Percentiles rank a stretch among this genome's conserved stretches.
phyloP scores from a whole-genome alignment of 2,888 invertebrate species.

The Diogma glabrata region DNA sequence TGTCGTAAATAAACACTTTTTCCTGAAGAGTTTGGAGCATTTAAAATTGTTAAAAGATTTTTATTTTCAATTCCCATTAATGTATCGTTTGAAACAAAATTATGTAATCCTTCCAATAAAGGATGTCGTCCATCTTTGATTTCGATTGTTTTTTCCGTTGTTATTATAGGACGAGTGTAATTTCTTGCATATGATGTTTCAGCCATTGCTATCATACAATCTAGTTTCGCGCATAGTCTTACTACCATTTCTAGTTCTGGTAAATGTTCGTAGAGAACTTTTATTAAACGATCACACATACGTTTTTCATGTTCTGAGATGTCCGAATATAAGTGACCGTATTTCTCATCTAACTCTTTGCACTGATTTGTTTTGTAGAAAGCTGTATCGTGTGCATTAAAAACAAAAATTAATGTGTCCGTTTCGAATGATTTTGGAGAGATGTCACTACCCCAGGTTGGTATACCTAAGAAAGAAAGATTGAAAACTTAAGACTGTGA shows the following conservation, averaged over 20 bases:
- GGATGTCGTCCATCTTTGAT: constrained; percentile 26
- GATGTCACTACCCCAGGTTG: background rate
- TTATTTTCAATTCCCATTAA: constrained; percentile 45
- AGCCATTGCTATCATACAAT: constrained; percentile 35
- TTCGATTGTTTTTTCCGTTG: constrained; percentile 27
- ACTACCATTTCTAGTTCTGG: constrained; percentile 45
- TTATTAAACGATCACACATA: constrained; percentile 57
- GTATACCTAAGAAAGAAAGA: no score
- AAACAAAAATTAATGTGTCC: constrained; percentile 18
- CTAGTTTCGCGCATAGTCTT: constrained; percentile 40
- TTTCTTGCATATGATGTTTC: constrained; percentile 29
- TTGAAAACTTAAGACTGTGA: background rate
- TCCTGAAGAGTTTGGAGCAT: constrained; percentile 85
- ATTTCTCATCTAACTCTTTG: constrained; percentile 55
- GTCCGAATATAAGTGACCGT: constrained; percentile 69
- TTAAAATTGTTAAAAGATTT: constrained; percentile 61
- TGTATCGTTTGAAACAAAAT: constrained; percentile 18
- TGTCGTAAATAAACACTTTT: constrained; percentile 89
- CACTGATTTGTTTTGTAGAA: constrained; percentile 36
- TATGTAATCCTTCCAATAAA: constrained; percentile 14
- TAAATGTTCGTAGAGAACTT: constrained; percentile 49
- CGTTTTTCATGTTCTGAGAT: constrained; percentile 70
- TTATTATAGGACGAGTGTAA: constrained; percentile 32
- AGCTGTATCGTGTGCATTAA: constrained; percentile 27
- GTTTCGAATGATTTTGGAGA: constrained; percentile 4